Percentiles rank a stretch among this genome's conserved stretches.
phyloP scores from a whole-genome alignment of 2,113 vertebrate genomes.

The western clawed frog (Xenopus tropicalis) region DNA sequence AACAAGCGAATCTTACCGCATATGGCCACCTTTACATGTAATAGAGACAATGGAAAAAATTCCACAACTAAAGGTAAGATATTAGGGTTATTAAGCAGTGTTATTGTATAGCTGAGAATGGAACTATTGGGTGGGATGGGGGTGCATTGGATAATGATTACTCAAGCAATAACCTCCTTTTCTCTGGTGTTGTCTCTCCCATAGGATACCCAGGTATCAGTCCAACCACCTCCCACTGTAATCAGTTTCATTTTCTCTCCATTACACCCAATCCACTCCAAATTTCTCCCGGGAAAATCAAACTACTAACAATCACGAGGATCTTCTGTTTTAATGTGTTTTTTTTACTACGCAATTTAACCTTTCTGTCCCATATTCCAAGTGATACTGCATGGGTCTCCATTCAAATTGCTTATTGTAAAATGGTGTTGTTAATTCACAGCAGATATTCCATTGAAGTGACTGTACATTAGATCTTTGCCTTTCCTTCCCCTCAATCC shows the following conservation, averaged over 20 bases:
- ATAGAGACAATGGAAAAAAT: too few species aligned
- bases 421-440: constrained; percentile 20
- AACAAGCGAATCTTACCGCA: too few species aligned
- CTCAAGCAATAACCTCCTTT: not conserved
- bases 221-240: constrained; percentile 27
- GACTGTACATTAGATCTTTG: too few species aligned
- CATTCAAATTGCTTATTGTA: not conserved
- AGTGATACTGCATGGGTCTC: constrained; percentile 19
- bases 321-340: not conserved
- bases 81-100: too few species aligned
- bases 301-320: constrained; percentile 30
- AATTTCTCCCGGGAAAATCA: constrained; percentile 11
- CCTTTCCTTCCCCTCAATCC: too few species aligned
- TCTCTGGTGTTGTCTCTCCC: constrained; percentile 31
- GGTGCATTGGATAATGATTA: not conserved
- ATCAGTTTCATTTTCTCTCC: constrained; percentile 10
- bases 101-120: too few species aligned
- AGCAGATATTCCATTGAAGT: constrained; percentile 1
- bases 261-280: constrained; percentile 28
- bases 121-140: too few species aligned
- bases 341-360: not conserved
- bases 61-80: too few species aligned
- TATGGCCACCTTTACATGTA: too few species aligned
- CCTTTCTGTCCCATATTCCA: not conserved
- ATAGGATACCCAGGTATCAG: constrained; percentile 39